phyloP scores from a whole-genome alignment of 1,140 invertebrate genomes.

The Drosophila athabasca region DNA sequence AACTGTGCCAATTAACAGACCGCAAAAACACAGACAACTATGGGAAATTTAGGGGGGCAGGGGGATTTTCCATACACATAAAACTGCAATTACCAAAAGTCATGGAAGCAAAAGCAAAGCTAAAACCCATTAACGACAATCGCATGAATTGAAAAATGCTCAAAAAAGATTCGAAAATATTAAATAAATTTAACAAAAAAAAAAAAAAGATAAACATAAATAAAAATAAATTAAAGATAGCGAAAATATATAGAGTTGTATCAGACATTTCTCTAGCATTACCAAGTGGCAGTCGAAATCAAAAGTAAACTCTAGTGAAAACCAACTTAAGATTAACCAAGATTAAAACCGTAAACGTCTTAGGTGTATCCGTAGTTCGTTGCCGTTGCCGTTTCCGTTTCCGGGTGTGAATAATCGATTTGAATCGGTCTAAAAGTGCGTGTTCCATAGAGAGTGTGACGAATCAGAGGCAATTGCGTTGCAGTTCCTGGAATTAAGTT shows the following conservation, averaged over 20 bases:
- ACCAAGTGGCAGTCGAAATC: slow-evolving; percentile 59
- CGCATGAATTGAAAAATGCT: slow-evolving; percentile 73
- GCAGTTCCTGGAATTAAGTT: slow-evolving; percentile 84
- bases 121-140: slow-evolving; percentile 63
- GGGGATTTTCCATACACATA: slow-evolving; percentile 2
- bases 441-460: slow-evolving; percentile 19
- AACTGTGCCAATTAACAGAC: slow-evolving; percentile 76
- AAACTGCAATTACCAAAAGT: slow-evolving; percentile 27
- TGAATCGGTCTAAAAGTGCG: neutral
- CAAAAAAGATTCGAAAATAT: slow-evolving; percentile 36
- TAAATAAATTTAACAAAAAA: slow-evolving; percentile 15
- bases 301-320: slow-evolving; percentile 41
- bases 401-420: slow-evolving; percentile 11
- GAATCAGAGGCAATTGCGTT: slow-evolving; percentile 58
- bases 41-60: neutral
- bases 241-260: slow-evolving; percentile 62
- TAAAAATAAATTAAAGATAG: slow-evolving; percentile 53
- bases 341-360: slow-evolving; percentile 8
- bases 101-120: slow-evolving; percentile 31
- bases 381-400: slow-evolving; percentile 26
- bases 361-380: slow-evolving; percentile 23
- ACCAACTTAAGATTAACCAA: slow-evolving; percentile 34
- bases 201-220: slow-evolving; percentile 18
- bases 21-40: slow-evolving; percentile 45
- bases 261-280: slow-evolving; percentile 39